A percentile compares a stretch with the other conserved stretches of the same genome.
Conservation (phyloP, 2,113 vertebrate genomes). For the Cryptomyrus ogoouensis region DNA sequence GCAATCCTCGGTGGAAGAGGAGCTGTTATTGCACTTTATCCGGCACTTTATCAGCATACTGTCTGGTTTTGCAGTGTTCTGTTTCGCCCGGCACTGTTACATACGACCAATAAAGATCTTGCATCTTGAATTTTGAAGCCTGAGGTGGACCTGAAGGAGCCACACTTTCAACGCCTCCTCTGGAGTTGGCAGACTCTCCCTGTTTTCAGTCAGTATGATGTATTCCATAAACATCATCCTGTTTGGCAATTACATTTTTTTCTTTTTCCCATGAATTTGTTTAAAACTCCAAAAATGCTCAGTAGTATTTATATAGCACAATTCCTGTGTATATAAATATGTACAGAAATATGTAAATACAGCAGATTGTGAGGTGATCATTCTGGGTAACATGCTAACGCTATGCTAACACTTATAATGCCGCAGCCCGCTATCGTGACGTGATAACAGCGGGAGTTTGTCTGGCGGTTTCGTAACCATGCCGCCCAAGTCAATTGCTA, state of each 20-base stretch:
- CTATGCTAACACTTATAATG: not conserved
- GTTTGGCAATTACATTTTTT: not conserved
- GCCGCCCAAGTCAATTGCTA: not conserved
- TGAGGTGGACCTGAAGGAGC: not conserved
- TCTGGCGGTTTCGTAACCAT: constrained; percentile 27
- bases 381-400: not conserved
- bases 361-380: not conserved
- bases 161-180: not conserved
- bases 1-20: not conserved
- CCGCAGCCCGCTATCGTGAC: not conserved
- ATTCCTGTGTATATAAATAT: not conserved
- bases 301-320: not conserved
- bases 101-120: not conserved
- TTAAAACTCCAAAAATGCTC: not conserved
- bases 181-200: not conserved
- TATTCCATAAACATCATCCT: not conserved
- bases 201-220: not conserved
- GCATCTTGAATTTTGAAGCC: not conserved
- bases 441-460: not conserved
- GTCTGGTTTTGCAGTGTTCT: not conserved
- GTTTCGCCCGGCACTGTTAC: not conserved
- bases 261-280: not conserved
- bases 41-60: not conserved
- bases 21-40: not conserved
- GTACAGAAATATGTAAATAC: not conserved